These are phyloP conservation scores for Pangasius sanitwongsei DNA, from an alignment of 2,797 vertebrate genomes.

Conservation along the genomic window DNA sequence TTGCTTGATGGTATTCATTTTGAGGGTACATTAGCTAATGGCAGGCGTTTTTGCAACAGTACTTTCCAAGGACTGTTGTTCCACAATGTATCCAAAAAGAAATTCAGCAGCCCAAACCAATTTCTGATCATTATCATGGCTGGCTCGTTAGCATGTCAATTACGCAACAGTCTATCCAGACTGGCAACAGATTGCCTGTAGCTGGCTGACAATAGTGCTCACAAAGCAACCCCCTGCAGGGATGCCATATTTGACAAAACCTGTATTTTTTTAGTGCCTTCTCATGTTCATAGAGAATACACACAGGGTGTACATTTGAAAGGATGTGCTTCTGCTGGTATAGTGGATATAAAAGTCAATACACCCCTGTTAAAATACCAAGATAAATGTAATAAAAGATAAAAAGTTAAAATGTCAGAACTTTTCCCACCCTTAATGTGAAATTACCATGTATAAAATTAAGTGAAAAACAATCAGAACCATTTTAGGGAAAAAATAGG, in stretches of 20 bases:
- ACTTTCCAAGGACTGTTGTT: conserved; percentile 46
- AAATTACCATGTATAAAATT: too few relatives aligned
- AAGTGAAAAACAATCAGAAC: too few relatives aligned
- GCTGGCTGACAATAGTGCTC: conserved; percentile 33
- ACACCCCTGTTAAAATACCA: too few relatives aligned
- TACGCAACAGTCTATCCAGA: conserved; percentile 41
- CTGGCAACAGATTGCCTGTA: conserved; percentile 46
- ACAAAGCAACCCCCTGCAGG: not conserved
- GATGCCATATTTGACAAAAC: conserved; percentile 32
- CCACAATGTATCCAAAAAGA: conserved; percentile 44
- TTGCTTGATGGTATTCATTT: conserved; percentile 44
- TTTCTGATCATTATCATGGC: conserved; percentile 52
- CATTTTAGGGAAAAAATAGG: too few relatives aligned
- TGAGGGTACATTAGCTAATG: conserved; percentile 32
- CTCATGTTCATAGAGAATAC: conserved; percentile 18
- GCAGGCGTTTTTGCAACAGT: conserved; percentile 25
- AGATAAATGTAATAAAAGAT: too few relatives aligned
- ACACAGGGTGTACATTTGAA: not conserved
- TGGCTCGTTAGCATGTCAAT: conserved; percentile 51
- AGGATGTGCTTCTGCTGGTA: not conserved
- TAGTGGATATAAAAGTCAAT: too few relatives aligned
- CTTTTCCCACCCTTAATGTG: too few relatives aligned
- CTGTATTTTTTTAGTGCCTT: not conserved
- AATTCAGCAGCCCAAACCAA: conserved; percentile 40
- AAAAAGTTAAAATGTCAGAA: too few relatives aligned